Base-by-base conservation (phyloP, 2,113 vertebrate genomes). In the Hippocampus mohnikei region DNA sequence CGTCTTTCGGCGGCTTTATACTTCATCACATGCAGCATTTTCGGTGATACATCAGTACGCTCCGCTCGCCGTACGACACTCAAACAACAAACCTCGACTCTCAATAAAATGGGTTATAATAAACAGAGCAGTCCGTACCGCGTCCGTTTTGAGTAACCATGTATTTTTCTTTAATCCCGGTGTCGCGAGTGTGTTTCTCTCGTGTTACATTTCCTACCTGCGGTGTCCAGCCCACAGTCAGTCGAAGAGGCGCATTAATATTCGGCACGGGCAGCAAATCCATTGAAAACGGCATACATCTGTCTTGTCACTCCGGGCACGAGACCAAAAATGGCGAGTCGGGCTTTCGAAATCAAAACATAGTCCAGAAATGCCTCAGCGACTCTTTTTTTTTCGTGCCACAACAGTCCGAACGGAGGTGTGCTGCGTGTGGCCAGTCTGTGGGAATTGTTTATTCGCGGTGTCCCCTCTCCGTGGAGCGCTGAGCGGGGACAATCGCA, bases 371-470 rank as follows among this genome's bases (percentile, higher is more conserved):
- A 71, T 53, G 69, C 66, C 78, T 69, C 81, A 76, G 71, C 18
- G 55, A 41, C 74, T 73, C 41, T 29, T 23, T 25, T 65, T 70
- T 27, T 15, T 60, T 25, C 15, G 29, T 60, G 64, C 37, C 40
- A 55, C 72, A 75, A 37, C 72, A 60, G 72, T 0, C 73, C 85
- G 69, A 56, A 60, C 70, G 16, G 71, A 71, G 79, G 67, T 55
- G 80, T 64, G 82, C 69, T 71, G 83, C 78, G 86, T 78, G 55
- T 40, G 50, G 29, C 52, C 13, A 78, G 82, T 82, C 83, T 82
- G 88, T 76, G 83, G 75, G 85, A 82, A 89, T 82, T 92, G 92
- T 91, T 91, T 90, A 87, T 90, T 90, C 85, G 89, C 89, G 88
- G 89, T 89, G 90, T 91, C 88, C 82, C 88, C 88, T 86, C 69